Base-by-base conservation (phyloP, 1,140 invertebrate genomes). In the Halesus radiatus region DNA sequence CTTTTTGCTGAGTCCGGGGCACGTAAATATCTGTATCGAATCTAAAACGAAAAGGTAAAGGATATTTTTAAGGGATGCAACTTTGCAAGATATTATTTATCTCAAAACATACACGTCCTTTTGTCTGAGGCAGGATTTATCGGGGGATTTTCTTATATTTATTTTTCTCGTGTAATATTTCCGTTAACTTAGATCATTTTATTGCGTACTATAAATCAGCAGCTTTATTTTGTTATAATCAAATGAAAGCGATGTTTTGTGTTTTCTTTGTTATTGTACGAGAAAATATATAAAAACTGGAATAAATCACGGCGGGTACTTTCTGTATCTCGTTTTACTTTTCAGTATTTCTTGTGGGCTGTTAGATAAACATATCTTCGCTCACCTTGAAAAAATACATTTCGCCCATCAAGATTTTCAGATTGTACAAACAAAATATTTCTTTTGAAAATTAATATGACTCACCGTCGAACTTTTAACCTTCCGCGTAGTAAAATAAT, bases 21-120 rank as follows among this genome's bases (percentile, higher is more conserved):
- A 66, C 37, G 62, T 66, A 32, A 32, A 77, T 79, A 79, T 82
- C 78, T 75, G 72, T 80, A 82, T 82, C 79, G 81, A 82, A 82
- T 77, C 77, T 79, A 80, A 45, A 66, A 62, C 20, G 26, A 29
- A 77, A 77, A 66, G 20, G 62, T 22, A 6, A 52, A 29, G 23
- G 62, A 26, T 32, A 56, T 60, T 52, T 60, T 62, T 16, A 26
- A 52, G 37, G 26, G 60, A 66, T 50, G 58, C 60, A 52, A 66
- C 37, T 26, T 66, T n/a, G 62, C 62, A n/a, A 50, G 76, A 68
- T 79, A 45, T 77, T 56, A 58, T 58, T 68, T 53, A 22, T 75
- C 58, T 29, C 76, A 70, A 45, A 20, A 73, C 32, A 29, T 32
- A 26, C 15, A n/a, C 29, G 16, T 66, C 16, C 10, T 66, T 56